phyloP scores from a whole-genome alignment of 2,888 invertebrate genomes.

The Aspidiotus rigidus region DNA sequence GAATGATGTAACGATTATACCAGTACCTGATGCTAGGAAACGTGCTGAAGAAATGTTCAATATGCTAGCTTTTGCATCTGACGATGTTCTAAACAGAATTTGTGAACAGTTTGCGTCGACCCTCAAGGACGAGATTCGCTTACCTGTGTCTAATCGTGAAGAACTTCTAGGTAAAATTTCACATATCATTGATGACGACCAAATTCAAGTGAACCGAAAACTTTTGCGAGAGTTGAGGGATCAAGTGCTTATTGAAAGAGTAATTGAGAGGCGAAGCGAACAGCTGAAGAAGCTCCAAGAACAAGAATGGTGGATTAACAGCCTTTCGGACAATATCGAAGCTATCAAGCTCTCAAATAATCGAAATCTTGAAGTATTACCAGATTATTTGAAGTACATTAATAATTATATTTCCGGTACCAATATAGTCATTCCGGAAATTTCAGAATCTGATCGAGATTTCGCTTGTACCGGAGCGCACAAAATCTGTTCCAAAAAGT shows the following conservation, averaged over 20 bases:
- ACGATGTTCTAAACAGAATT: constrained; percentile 1
- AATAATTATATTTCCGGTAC: constrained; percentile 63
- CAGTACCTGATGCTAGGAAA: background rate
- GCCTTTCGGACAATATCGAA: constrained; percentile 50
- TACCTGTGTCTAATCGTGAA: background rate
- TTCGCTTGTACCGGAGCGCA: constrained; percentile 48
- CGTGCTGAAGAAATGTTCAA: background rate
- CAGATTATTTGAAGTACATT: constrained; percentile 73
- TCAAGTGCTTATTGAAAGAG: constrained; percentile 27
- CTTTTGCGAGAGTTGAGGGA: constrained; percentile 14
- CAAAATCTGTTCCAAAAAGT: constrained; percentile 28
- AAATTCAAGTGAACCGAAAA: background rate
- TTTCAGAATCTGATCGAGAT: constrained; percentile 56
- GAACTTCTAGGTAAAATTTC: background rate
- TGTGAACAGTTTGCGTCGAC: background rate
- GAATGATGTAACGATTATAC: background rate
- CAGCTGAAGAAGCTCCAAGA: constrained; percentile 54
- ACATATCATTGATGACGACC: background rate
- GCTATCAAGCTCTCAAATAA: constrained; percentile 68
- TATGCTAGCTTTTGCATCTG: background rate
- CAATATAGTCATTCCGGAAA: constrained; percentile 63
- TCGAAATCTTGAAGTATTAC: constrained; percentile 72
- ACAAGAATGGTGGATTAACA: constrained; percentile 70
- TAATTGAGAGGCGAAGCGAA: constrained; percentile 44
- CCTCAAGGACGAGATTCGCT: background rate